A percentile compares a stretch with the other conserved stretches of the same genome.
phyloP scores from a whole-genome alignment of 2,888 invertebrate species.

The Trisateles emortualis region DNA sequence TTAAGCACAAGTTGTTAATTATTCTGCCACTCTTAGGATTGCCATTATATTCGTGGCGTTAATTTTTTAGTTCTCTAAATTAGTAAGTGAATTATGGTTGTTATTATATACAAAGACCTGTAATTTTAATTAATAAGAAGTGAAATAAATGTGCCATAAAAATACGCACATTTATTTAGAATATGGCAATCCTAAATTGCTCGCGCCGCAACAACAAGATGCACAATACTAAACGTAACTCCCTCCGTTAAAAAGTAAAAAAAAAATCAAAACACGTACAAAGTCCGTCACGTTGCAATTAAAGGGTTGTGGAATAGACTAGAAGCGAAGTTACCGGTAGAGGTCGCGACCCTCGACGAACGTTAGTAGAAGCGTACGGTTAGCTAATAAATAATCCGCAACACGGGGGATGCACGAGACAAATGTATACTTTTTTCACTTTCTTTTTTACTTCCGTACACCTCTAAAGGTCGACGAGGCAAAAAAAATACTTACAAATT shows the following conservation, averaged over 20 bases:
- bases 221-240: slow-evolving; percentile 84
- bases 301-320: slow-evolving; percentile 85
- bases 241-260: slow-evolving; percentile 69
- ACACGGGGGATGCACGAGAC: slow-evolving; percentile 85
- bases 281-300: slow-evolving; percentile 78
- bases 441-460: slow-evolving; percentile 65
- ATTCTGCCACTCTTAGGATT: slow-evolving; percentile 52
- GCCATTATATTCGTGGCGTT: slow-evolving; percentile 55
- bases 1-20: slow-evolving; percentile 34
- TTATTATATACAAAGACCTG: neutral
- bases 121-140: neutral
- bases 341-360: slow-evolving; percentile 70
- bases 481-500: slow-evolving; percentile 60
- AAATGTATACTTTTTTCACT: slow-evolving; percentile 40
- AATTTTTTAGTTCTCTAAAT: no score
- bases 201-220: slow-evolving; percentile 81
- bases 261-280: slow-evolving; percentile 52
- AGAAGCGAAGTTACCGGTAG: slow-evolving; percentile 62
- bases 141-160: neutral
- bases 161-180: neutral
- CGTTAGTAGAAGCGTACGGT: slow-evolving; percentile 85
- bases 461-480: slow-evolving; percentile 63
- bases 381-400: slow-evolving; percentile 67
- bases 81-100: no score
- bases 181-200: slow-evolving; percentile 61